A percentile compares a stretch with the other conserved stretches of the same genome.
Conservation (phyloP, 2,113 vertebrate genomes). For the Cranoglanis bouderius region DNA sequence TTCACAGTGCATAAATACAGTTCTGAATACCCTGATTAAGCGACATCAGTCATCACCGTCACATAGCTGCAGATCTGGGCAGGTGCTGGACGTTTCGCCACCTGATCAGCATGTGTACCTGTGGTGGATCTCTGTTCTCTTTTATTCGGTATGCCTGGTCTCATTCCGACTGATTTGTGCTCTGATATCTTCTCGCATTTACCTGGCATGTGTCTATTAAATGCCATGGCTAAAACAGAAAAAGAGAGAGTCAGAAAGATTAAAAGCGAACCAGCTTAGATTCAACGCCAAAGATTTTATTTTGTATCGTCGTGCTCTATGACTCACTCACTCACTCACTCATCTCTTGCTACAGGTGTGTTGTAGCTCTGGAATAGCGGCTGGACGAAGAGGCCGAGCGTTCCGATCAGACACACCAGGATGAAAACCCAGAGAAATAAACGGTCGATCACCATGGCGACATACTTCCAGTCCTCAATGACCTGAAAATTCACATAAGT, state of each 20-base stretch:
- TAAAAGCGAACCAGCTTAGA: no score
- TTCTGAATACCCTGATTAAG: background rate
- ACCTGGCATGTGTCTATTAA: conserved; percentile 11
- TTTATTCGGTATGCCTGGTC: background rate
- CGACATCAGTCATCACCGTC: background rate
- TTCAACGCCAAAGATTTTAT: background rate
- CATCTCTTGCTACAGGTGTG: conserved; percentile 67
- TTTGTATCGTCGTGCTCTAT: background rate
- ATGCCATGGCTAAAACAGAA: conserved; percentile 26
- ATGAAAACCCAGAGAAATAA: conserved; percentile 82
- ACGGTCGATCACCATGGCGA: conserved; percentile 81
- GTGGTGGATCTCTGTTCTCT: conserved; percentile 11
- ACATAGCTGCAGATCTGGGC: background rate
- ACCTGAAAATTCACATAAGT: conserved; percentile 64
- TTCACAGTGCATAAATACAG: conserved; percentile 16
- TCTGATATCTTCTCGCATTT: background rate
- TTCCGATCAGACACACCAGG: conserved; percentile 78
- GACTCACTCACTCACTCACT: conserved; percentile 55
- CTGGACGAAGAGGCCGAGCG: conserved; percentile 79
- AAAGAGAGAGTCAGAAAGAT: background rate
- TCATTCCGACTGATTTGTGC: background rate
- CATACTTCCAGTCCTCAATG: conserved; percentile 81
- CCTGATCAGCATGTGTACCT: background rate
- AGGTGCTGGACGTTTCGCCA: background rate
- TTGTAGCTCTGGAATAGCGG: conserved; percentile 79